Evolutionary conservation across 1,140 invertebrate genomes (phyloP).

Genomic region (Pantala flavescens): DNA sequence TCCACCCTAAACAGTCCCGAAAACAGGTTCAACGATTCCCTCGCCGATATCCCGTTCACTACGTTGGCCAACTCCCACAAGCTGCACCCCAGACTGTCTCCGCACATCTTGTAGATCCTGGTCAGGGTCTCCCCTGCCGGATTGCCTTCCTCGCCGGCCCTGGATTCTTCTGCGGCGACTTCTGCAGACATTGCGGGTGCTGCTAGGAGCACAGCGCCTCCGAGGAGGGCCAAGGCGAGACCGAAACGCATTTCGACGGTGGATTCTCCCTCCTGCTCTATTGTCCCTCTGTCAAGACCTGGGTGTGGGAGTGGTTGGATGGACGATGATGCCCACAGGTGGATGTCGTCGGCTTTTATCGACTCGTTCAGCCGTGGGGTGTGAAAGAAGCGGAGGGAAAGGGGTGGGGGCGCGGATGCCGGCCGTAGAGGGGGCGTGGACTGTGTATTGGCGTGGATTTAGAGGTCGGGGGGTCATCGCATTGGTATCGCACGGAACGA

Average conservation of each 20-base stretch:
- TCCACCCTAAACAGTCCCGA: not conserved
- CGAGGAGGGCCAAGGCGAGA: too few relatives aligned
- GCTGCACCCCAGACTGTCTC: not conserved
- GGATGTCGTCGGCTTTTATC: not conserved
- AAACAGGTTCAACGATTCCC: not conserved
- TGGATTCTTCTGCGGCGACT: too few relatives aligned
- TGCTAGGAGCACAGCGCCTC: too few relatives aligned
- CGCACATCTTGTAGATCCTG: not conserved
- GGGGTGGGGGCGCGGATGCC: too few relatives aligned
- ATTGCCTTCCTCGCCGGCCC: too few relatives aligned
- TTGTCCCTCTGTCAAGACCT: not conserved
- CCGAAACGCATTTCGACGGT: too few relatives aligned
- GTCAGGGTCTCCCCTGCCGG: not conserved
- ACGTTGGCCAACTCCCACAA: not conserved
- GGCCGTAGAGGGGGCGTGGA: too few relatives aligned
- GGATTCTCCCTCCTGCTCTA: not conserved
- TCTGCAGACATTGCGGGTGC: too few relatives aligned
- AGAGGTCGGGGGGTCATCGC: not conserved
- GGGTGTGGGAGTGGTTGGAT: not conserved
- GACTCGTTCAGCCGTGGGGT: not conserved
- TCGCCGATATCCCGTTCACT: not conserved
- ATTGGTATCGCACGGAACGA: not conserved
- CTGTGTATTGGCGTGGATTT: not conserved
- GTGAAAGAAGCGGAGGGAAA: not conserved
- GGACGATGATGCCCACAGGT: not conserved